phyloP scores from a whole-genome alignment of 1,140 invertebrate species.

The Lutraria rhynchaena region DNA sequence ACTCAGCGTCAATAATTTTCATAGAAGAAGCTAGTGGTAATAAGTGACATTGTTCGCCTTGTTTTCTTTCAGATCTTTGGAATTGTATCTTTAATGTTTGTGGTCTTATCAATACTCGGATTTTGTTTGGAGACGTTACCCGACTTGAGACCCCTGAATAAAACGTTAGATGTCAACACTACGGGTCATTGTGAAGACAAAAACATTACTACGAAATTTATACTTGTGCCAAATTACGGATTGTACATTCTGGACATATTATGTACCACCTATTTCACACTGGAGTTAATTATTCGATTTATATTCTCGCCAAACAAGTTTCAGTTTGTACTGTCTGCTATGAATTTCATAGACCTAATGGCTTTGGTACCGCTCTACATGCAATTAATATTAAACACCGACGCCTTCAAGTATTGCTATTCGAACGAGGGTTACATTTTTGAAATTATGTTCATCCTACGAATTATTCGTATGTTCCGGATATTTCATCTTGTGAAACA shows the following conservation, averaged over 20 bases:
- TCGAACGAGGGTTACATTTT: conserved; percentile 75
- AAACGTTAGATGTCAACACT: conserved; percentile 69
- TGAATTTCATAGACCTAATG: conserved; percentile 84
- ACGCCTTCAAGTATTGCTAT: conserved; percentile 72
- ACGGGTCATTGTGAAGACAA: conserved; percentile 31
- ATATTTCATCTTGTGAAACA: conserved; percentile 80
- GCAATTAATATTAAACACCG: conserved; percentile 73
- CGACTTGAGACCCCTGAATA: conserved; percentile 86
- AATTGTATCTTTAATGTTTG: conserved; percentile 94
- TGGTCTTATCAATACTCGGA: conserved; percentile 93
- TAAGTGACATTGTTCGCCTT: no score
- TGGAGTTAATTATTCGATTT: conserved; percentile 82
- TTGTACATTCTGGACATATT: conserved; percentile 76
- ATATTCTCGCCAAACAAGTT: conserved; percentile 82
- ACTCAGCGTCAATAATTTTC: no score
- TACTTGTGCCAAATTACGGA: conserved; percentile 67
- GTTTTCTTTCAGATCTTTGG: conserved; percentile 88
- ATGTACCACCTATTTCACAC: conserved; percentile 83
- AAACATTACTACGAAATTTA: conserved; percentile 30
- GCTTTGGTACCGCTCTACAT: conserved; percentile 83
- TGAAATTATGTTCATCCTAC: conserved; percentile 78
- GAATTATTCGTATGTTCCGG: conserved; percentile 80
- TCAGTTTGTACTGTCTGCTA: conserved; percentile 79
- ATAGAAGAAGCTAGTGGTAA: no score
- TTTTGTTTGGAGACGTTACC: conserved; percentile 97